phyloP scores from a whole-genome alignment of 2,888 invertebrate species.

The Chrysotoxum bicinctum region DNA sequence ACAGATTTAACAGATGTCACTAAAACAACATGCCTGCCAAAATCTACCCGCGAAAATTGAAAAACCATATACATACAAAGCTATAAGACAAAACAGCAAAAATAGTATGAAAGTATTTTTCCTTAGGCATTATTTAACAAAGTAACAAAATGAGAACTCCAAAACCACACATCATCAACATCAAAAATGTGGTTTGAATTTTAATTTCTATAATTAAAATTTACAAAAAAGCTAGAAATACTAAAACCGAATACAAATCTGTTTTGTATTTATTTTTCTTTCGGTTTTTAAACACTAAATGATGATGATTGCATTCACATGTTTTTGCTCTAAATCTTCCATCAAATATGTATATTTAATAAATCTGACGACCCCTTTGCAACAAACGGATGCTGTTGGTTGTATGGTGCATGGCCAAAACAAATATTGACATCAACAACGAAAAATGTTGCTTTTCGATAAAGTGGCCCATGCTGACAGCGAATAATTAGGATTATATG shows the following conservation, averaged over 20 bases:
- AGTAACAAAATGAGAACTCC: neutral
- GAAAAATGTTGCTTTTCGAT: conserved; percentile 41
- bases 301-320: conserved; percentile 52
- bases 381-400: conserved; percentile 7
- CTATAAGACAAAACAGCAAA: too few species aligned
- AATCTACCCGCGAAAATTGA: too few species aligned
- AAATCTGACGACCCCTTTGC: conserved; percentile 6
- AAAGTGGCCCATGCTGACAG: conserved; percentile 43
- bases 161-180: neutral
- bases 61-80: too few species aligned
- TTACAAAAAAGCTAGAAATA: neutral
- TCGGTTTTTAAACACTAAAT: conserved; percentile 30
- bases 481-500: conserved; percentile 41
- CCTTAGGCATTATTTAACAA: conserved; percentile 10
- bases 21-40: too few species aligned
- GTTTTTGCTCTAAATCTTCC: conserved; percentile 49
- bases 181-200: conserved; percentile 4
- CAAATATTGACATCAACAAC: conserved; percentile 64
- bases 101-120: too few species aligned
- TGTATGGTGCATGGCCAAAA: conserved; percentile 34
- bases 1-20: too few species aligned
- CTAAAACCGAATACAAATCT: conserved; percentile 5
- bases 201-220: conserved; percentile 31
- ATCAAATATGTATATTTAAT: conserved; percentile 14
- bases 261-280: conserved; percentile 32